Base-by-base conservation (phyloP, 1,140 invertebrate genomes). In the Elymnias hypermnestra region DNA sequence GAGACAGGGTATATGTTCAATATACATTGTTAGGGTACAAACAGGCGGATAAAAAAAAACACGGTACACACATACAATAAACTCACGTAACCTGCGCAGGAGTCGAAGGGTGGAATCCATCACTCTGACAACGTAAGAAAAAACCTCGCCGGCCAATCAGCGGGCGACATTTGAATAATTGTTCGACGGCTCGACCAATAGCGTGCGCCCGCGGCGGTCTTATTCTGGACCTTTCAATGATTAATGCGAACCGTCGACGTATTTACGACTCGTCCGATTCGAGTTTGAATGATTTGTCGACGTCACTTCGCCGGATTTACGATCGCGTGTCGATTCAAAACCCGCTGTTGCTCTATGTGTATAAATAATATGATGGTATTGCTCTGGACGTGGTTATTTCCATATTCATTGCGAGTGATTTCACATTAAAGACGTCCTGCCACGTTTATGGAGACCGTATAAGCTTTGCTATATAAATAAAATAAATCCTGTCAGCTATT, bases 251-350 rank as follows among this genome's bases (percentile, higher is more conserved):
- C 58, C 51, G 51, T 54, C 42, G 69, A 72, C 61, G 52, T 70
- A 68, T 75, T 75, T 74, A 74, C 72, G 70, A 73, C 62, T 53
- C 49, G 40, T 66, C 55, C 62, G 67, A 72, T 63, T 65, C 51
- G 66, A 63, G 52, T 62, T 70, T 76, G 74, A 81, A 70, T 78
- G 70, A 82, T 82, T 77, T 78, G 77, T 74, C 65, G 59, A 57
- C 58, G 62, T 69, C 69, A 63, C 51, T 63, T 46, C 33, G 46
- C 46, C 56, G 53, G 64, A 81, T 78, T 78, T 78, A 74, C 68
- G 71, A 59, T 77, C 66, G 72, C 69, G 67, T 76, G 71, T 59
- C 54, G 57, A 59, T 55, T 43, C 51, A 33, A 12, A 29, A 29
- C 14, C 17, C 31, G 31, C n/a, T 18, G 31, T 18, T 33, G 15